Base-by-base conservation (phyloP, 2,113 vertebrate species). In the Tachuris rubrigastra region DNA sequence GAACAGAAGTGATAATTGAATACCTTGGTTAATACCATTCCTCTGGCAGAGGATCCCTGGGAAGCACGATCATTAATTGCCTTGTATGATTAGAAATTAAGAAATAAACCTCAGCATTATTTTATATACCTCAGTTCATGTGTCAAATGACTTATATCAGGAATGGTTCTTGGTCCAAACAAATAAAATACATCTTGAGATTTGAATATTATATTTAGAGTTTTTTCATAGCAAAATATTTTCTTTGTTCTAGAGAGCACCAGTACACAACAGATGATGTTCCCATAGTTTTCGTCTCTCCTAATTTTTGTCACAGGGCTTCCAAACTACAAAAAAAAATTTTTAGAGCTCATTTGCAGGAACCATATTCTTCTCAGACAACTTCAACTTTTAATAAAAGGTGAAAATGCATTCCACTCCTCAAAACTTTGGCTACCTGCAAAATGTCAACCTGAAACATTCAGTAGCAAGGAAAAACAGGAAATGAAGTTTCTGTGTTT, bases 1-100 rank as follows among this genome's bases (percentile, higher is more conserved):
- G 78, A 96, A 85, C 66, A 96, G 90, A 96, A 96, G 76, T 56
- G 85, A 94, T 96, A 95, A 96, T 93, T 95, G 65, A 73, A 90
- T 84, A 68, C 68, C 75, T 94, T 77, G 50, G 72, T 95, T 94
- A 93, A 93, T 68, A 90, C 52, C 35, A 67, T 78, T 95, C 44
- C 33, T 88, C 85, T 83, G 75, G 55, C 67, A 91, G 55, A 91
- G 62, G 10, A 93, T 83, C 63, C 53, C 89, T 50, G 17, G 81
- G 78, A 93, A 90, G 56, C 8, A 56, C 14, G 47, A 55, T 49
- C 52, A 47, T 80, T 91, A 96, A 94, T 80, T 76, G 63, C 30
- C 72, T 59, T 28, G 19, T 31, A n/a, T 30, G 20, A 91, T 74
- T 95, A 88, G 93, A 95, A 90, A 88, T 77, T 20, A 13, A 86